phyloP scores from a whole-genome alignment of 2,888 invertebrate species.

The Campoplex capitator region DNA sequence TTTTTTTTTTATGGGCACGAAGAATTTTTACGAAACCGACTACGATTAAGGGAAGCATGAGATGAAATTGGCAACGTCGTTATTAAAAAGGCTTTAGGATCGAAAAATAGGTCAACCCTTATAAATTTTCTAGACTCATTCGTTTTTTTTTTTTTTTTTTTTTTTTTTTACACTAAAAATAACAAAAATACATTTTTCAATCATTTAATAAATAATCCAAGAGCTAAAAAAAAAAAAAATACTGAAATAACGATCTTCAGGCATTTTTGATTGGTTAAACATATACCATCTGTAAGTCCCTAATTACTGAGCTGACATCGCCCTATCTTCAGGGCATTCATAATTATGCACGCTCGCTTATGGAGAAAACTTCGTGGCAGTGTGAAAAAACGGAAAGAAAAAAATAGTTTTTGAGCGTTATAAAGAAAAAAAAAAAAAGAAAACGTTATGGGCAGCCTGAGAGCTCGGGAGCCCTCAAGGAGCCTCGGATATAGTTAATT shows the following conservation, averaged over 20 bases:
- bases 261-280: slow-evolving; percentile 8
- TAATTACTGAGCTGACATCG: slow-evolving; percentile 41
- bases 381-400: slow-evolving; percentile 8
- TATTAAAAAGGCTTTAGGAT: background rate
- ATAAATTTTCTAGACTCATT: background rate
- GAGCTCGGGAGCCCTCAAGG: slow-evolving; percentile 37
- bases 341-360: slow-evolving; percentile 23
- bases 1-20: background rate
- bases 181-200: background rate
- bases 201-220: background rate
- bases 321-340: slow-evolving; percentile 18
- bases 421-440: background rate
- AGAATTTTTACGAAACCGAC: background rate
- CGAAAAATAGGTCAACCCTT: background rate
- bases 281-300: background rate
- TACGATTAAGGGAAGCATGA: slow-evolving; percentile 3
- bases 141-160: background rate
- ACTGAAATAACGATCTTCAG: background rate
- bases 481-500: slow-evolving; percentile 31
- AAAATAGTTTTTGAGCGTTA: slow-evolving; percentile 16
- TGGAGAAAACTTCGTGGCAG: slow-evolving; percentile 15
- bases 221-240: background rate
- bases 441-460: background rate
- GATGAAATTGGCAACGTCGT: background rate
- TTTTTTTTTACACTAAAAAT: background rate